phyloP scores from a whole-genome alignment of 2,888 invertebrate species.

The Rhynchonema sp. region DNA sequence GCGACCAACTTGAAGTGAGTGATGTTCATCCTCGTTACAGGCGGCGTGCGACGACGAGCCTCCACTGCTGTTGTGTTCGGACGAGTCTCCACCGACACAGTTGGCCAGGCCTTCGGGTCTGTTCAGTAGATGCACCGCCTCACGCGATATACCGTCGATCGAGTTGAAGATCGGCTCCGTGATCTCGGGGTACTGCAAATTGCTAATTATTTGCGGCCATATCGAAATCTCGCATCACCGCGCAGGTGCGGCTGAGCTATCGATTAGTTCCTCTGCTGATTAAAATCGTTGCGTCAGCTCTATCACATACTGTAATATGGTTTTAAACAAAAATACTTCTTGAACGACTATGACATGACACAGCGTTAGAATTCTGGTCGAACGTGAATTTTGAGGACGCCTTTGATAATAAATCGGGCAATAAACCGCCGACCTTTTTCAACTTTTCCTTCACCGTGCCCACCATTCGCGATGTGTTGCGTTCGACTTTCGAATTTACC shows the following conservation, averaged over 20 bases:
- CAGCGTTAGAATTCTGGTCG: no score
- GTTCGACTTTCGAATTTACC: slow-evolving; percentile 60
- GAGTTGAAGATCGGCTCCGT: slow-evolving; percentile 55
- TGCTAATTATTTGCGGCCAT: no score
- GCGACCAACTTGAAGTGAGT: slow-evolving; percentile 14
- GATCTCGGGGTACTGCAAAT: slow-evolving; percentile 43
- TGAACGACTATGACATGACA: no score
- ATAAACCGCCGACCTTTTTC: slow-evolving; percentile 33
- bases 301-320: no score
- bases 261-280: no score
- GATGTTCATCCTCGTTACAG: slow-evolving; percentile 14
- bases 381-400: no score
- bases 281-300: no score
- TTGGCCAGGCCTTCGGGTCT: slow-evolving; percentile 3
- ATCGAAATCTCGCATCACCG: no score
- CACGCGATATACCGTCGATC: slow-evolving; percentile 48
- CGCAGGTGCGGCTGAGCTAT: no score
- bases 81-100: background rate
- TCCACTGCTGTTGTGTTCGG: background rate
- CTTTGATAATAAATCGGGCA: background rate
- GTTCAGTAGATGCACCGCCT: slow-evolving; percentile 30
- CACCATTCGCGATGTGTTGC: slow-evolving; percentile 61
- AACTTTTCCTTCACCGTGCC: slow-evolving; percentile 39
- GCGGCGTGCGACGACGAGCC: background rate
- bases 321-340: no score